Base-by-base conservation (phyloP, 2,888 invertebrate genomes). In the Andrena hattorfiana region DNA sequence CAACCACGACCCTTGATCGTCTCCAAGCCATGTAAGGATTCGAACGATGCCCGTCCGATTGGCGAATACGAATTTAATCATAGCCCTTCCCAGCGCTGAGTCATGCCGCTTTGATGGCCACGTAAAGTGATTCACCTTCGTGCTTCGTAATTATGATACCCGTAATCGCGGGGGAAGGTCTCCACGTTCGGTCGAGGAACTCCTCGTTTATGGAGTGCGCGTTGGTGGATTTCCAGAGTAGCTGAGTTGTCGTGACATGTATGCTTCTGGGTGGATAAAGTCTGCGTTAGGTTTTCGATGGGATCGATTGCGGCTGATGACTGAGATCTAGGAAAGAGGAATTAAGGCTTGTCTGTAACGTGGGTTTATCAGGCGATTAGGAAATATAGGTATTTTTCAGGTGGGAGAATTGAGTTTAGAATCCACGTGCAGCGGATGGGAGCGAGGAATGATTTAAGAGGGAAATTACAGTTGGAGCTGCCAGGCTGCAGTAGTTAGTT, bases 11-110 rank as follows among this genome's bases (percentile, higher is more conserved):
- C 73, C 59, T 42, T 26, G 60, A 16, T 62, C 62, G 51, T 49
- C 68, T n/a, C 54, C 32, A 48, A 51, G n/a, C 72, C 78, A 48
- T 60, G 73, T 68, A 66, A 81, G 81, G 79, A 79, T 78, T 81
- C 81, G 16, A 42, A 7, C 64, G 69, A 70, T 70, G 54, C 32
- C 23, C 42, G n/a, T 23, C 68, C n/a, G 67, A 78, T 78, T 49
- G 54, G 35, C 23, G 54, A 69, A 71, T 70, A 67, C 67, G 54
- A 75, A 79, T 79, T 75, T 79, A 66, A 79, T 82, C 79, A 63
- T 51, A 23, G 48, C 42, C 62, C 70, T 62, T 70, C 48, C 28
- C 30, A 3, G 0, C 6, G 49, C 62, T 75, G 82, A 81, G 49
- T 81, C 82, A 82, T 35, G 23, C 30, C 23, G 56, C 42, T 49